Percentiles rank a stretch among this genome's conserved stretches.
These are phyloP conservation scores for Oryzias woworae DNA, from an alignment of 2,113 vertebrate genomes.

Conservation along the genomic window DNA sequence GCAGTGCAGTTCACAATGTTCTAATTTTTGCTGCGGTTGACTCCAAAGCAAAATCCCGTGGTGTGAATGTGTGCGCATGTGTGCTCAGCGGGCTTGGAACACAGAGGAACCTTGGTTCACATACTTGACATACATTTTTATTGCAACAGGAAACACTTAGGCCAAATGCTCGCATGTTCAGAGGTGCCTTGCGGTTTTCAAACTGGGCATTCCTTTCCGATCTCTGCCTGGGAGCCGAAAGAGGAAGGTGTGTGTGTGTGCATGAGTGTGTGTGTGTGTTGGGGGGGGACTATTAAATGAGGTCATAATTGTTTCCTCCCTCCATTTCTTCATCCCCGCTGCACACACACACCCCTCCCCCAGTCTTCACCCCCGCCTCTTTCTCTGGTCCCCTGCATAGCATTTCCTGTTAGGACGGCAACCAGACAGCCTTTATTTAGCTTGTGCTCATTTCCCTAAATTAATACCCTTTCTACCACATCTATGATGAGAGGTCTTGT, in stretches of 20 bases:
- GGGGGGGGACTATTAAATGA: constrained; percentile 71
- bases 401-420: constrained; percentile 76
- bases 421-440: constrained; percentile 74
- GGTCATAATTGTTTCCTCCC: constrained; percentile 72
- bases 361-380: constrained; percentile 35
- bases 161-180: constrained; percentile 69
- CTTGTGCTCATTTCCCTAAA: constrained; percentile 74
- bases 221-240: constrained; percentile 56
- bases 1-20: constrained; percentile 29
- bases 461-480: constrained; percentile 67
- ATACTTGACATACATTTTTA: constrained; percentile 75
- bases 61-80: constrained; percentile 1
- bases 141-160: constrained; percentile 76
- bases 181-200: constrained; percentile 71
- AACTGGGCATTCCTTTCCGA: constrained; percentile 68
- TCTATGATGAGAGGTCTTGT: constrained; percentile 61
- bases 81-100: constrained; percentile 25
- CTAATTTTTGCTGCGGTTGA: constrained; percentile 34
- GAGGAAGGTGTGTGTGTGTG: constrained; percentile 19
- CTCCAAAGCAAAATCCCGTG: constrained; percentile 34
- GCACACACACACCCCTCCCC: constrained; percentile 7
- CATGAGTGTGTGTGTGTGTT: constrained; percentile 2
- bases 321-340: constrained; percentile 22
- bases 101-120: constrained; percentile 58
- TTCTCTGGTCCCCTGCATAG: constrained; percentile 65